Conservation (phyloP, 2,113 vertebrate genomes). For the Agapornis roseicollis region DNA sequence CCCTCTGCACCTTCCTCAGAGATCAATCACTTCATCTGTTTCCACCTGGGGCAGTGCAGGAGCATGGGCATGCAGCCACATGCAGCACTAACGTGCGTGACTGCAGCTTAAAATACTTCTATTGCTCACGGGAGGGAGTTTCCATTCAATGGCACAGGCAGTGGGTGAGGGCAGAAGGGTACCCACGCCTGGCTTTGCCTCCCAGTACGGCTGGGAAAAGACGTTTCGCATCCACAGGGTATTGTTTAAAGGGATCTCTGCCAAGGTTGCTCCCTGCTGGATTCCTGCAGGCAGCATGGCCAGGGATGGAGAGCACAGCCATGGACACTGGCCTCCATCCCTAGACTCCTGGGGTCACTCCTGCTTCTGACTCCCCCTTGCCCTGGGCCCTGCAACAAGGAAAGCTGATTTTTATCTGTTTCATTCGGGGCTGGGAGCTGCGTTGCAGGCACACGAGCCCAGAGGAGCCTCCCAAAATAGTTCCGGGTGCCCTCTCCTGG, state of each 20-base stretch:
- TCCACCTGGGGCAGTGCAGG: background rate
- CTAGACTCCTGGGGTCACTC: background rate
- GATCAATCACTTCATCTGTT: background rate
- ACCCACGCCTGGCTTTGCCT: background rate
- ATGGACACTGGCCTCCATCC: fast-evolving
- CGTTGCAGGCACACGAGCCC: background rate
- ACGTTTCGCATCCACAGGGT: background rate
- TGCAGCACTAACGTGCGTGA: fast-evolving
- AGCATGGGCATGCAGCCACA: background rate
- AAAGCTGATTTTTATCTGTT: background rate
- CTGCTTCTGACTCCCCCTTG: background rate
- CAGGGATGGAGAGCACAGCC: background rate
- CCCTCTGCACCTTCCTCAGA: background rate
- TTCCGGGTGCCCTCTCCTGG: background rate
- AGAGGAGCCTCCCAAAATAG: background rate
- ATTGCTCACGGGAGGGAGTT: background rate
- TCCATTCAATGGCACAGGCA: background rate
- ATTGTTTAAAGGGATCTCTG: background rate
- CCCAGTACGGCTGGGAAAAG: background rate
- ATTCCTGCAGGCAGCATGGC: background rate
- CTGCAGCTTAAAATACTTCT: background rate
- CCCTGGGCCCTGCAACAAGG: background rate
- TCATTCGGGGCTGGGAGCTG: background rate
- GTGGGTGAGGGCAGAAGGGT: background rate
- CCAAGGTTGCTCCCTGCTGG: background rate